phyloP scores from a whole-genome alignment of 2,888 invertebrate species.

The Iselma pallidipennis region DNA sequence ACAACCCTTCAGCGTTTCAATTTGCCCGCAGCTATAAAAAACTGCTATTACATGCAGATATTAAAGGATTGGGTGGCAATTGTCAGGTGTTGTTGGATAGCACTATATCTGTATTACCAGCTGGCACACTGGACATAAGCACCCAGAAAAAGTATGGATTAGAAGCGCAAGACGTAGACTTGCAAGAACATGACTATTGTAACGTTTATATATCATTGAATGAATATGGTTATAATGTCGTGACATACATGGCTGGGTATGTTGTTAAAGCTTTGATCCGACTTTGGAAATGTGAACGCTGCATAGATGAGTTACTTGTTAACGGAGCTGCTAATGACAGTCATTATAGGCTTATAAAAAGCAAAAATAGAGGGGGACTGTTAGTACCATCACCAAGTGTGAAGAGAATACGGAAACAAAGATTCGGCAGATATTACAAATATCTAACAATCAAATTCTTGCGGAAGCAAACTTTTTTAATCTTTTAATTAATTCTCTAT shows the following conservation, averaged over 20 bases:
- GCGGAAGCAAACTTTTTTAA: not conserved
- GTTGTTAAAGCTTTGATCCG: not conserved
- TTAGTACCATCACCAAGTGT: not conserved
- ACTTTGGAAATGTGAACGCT: not conserved
- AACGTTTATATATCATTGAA: not conserved
- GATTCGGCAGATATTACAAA: not conserved
- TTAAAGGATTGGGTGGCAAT: not conserved
- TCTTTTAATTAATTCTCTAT: not conserved
- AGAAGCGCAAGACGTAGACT: not conserved
- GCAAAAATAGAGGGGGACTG: too few species aligned
- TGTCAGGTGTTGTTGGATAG: not conserved
- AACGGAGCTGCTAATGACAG: not conserved
- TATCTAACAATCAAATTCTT: not conserved
- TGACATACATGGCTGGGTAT: not conserved
- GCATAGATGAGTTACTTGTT: not conserved
- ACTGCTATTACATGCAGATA: constrained; percentile 24
- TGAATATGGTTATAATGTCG: not conserved
- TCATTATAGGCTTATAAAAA: too few species aligned
- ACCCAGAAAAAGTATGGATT: not conserved
- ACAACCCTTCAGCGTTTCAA: constrained; percentile 29
- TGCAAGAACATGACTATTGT: not conserved
- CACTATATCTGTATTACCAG: not conserved
- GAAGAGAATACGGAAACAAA: not conserved
- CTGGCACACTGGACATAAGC: not conserved
- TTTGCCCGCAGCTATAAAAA: constrained; percentile 31